Conservation (phyloP, 1,140 invertebrate species). For the Tetragonula clypearis region DNA sequence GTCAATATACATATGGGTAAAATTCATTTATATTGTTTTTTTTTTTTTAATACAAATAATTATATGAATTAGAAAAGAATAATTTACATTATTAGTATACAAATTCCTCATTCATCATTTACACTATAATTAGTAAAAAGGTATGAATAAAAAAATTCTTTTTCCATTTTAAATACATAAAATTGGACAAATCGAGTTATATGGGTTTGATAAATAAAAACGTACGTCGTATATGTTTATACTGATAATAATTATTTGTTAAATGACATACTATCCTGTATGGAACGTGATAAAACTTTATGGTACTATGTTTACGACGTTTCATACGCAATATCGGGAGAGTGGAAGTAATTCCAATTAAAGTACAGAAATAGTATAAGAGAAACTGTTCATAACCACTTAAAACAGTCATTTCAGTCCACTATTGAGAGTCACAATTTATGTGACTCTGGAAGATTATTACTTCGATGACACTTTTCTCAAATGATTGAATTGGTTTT, state of each 20-base stretch:
- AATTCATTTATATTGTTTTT: slow-evolving; percentile 18
- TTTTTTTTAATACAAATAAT: slow-evolving; percentile 1
- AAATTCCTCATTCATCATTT: slow-evolving; percentile 23
- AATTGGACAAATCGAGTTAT: not conserved
- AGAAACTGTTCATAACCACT: slow-evolving; percentile 59
- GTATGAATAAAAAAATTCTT: slow-evolving; percentile 27
- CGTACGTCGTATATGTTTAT: slow-evolving; percentile 29
- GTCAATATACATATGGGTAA: not conserved
- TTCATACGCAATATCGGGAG: slow-evolving; percentile 48
- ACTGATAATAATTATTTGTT: slow-evolving; percentile 54
- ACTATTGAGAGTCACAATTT: slow-evolving; percentile 50
- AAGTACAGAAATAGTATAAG: slow-evolving; percentile 49
- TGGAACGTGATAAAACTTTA: slow-evolving; percentile 77
- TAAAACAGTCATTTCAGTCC: slow-evolving; percentile 58
- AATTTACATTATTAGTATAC: not conserved
- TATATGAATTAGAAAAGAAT: slow-evolving; percentile 22
- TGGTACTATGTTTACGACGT: slow-evolving; percentile 66
- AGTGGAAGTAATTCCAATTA: slow-evolving; percentile 52
- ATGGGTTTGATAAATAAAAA: slow-evolving; percentile 51
- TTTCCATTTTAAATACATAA: slow-evolving; percentile 18
- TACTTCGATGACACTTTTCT: slow-evolving; percentile 50
- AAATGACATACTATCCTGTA: slow-evolving; percentile 72
- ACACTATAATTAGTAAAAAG: slow-evolving; percentile 26
- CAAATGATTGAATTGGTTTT: slow-evolving; percentile 48
- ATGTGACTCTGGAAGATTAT: slow-evolving; percentile 39